These are phyloP conservation scores for Rhinogobio ventralis DNA, from an alignment of 2,797 vertebrate genomes.

Conservation along the genomic window DNA sequence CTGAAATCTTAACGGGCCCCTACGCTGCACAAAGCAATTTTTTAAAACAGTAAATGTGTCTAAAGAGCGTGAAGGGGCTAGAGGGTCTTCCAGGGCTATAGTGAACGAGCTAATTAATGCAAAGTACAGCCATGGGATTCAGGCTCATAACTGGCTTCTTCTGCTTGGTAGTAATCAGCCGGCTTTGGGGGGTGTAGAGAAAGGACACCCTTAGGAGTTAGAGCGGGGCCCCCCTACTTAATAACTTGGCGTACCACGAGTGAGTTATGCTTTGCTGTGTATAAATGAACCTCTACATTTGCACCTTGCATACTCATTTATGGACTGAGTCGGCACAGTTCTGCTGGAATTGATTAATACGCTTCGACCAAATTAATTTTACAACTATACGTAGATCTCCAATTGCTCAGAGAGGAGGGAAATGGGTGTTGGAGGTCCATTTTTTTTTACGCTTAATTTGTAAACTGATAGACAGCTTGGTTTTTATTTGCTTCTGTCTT, in stretches of 20 bases:
- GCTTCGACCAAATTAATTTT: conserved; percentile 53
- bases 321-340: conserved; percentile 45
- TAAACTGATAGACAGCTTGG: conserved; percentile 11
- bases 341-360: conserved; percentile 53
- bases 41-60: conserved; percentile 52
- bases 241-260: conserved; percentile 53
- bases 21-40: conserved; percentile 39
- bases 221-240: conserved; percentile 35
- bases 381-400: conserved; percentile 39
- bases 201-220: conserved; percentile 45
- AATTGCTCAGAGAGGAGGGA: conserved; percentile 29
- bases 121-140: conserved; percentile 60
- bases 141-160: conserved; percentile 54
- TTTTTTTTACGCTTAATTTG: not conserved
- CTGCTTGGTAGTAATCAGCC: conserved; percentile 52
- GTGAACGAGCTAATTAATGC: conserved; percentile 61
- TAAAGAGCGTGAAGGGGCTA: conserved; percentile 50
- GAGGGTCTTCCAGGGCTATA: conserved; percentile 58
- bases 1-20: conserved; percentile 40
- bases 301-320: conserved; percentile 44
- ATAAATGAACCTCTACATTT: conserved; percentile 49
- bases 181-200: conserved; percentile 48
- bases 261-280: conserved; percentile 43
- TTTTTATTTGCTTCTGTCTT: conserved; percentile 34
- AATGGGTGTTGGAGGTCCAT: not conserved